A percentile compares a stretch with the other conserved stretches of the same genome.
Evolutionary conservation across 2,797 vertebrate genomes (phyloP).

Genomic region (Siniperca obscura): DNA sequence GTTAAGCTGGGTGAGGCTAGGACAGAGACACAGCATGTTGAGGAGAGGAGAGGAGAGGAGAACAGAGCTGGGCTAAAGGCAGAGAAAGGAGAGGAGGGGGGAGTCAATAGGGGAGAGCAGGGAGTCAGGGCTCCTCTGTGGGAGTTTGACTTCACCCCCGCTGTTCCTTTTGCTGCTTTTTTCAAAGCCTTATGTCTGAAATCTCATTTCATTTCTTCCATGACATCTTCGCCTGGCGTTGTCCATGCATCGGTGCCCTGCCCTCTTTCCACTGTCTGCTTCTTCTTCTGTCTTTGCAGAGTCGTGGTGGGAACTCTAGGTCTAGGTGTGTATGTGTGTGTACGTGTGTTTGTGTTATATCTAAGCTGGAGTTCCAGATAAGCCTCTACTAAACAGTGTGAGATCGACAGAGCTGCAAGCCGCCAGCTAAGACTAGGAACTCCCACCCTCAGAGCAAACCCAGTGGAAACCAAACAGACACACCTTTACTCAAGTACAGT

Average conservation of each 20-base stretch:
- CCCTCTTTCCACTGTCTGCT: constrained; percentile 64
- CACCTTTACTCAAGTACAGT: not conserved
- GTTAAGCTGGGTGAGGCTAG: constrained; percentile 61
- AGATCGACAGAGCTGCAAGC: constrained; percentile 69
- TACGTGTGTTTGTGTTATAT: constrained; percentile 38
- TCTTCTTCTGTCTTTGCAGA: constrained; percentile 52
- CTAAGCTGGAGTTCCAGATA: constrained; percentile 70
- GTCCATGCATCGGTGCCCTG: constrained; percentile 74
- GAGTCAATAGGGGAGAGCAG: constrained; percentile 51
- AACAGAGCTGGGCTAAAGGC: constrained; percentile 33
- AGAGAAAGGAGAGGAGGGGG: constrained; percentile 15
- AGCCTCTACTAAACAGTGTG: constrained; percentile 67
- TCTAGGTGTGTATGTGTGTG: constrained; percentile 40
- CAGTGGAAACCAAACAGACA: constrained; percentile 13
- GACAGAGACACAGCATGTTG: constrained; percentile 66
- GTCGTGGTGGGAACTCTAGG: constrained; percentile 43
- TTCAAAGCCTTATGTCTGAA: constrained; percentile 56
- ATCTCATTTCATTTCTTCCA: constrained; percentile 71
- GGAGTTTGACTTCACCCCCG: constrained; percentile 57
- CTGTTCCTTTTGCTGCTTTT: constrained; percentile 50
- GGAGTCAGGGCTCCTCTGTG: constrained; percentile 60
- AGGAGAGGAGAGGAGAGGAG: constrained; percentile 34
- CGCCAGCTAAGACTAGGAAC: constrained; percentile 62
- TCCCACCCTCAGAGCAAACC: constrained; percentile 49
- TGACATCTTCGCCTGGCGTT: constrained; percentile 64